Base-by-base conservation (phyloP, 92 coral and sea anemone species). In the Phenganax stokvisi region DNA sequence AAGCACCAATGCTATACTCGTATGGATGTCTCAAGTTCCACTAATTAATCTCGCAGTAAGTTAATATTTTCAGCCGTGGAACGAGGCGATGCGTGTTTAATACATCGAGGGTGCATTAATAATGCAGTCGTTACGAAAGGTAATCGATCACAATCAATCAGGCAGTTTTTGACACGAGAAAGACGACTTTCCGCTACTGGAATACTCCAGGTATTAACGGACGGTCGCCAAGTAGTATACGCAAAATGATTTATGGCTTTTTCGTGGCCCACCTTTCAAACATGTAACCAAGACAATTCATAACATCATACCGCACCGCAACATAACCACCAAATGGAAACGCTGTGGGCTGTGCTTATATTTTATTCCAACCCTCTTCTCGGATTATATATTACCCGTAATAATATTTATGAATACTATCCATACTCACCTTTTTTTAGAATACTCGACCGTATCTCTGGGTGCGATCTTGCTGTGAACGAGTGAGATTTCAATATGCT, bases 121-220 rank as follows among this genome's bases (percentile, higher is more conserved):
- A 79, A 79, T 79, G 73, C 28, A 61, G 83, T 63, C 74, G 74
- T 63, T 79, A 53, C 62, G 73, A 79, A 79, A 31, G 74, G 73
- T 79, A 47, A 79, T 79, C 83, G 69, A 79, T 79, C 83, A 61
- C 67, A 63, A 79, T 79, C 83, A 79, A 79, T 79, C 83, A 79
- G 83, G n/a, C 74, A 79, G 58, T 63, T 79, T 79, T 59, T 79
- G 83, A 79, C 83, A 79, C 64, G 51, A 79, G 58, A 56, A 65
- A 54, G 11, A 76, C 69, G n/a, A 37, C 56, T 76, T 76, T 76
- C 81, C 81, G 81, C 60, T 76, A 54, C 56, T 76, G 20, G 81
- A 68, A 37, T 12, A 59, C 70, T 12, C 55, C 44, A 15, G 28
- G 20, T 29, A 7, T 12, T 76, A 76, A 76, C 81, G 81, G 81